Evolutionary conservation across 35 echinoderm and acorn worm genomes (phyloP), one percentile per base, ranked within the genome.

Genomic region (Strongylocentrotus purpuratus): DNA sequence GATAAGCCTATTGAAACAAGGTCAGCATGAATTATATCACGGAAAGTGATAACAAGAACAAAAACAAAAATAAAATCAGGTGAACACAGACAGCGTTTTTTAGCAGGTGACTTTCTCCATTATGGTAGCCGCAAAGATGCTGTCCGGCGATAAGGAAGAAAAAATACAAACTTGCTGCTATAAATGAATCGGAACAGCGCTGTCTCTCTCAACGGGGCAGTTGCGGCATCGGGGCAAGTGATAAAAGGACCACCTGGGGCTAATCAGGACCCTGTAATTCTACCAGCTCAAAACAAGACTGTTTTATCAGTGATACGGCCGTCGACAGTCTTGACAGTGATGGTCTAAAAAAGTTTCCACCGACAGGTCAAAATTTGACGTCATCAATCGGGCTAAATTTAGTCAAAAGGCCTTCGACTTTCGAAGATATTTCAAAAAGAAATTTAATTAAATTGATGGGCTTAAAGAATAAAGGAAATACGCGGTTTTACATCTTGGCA

Each of bases 51-150:
- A 78, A 78, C 9, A 78, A 78, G 22, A 78, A n/a, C 22, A 78
- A n/a, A 20, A 78, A 78, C 22, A 78, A 78, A 78, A 78, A 78
- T 4, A 78, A 78, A 78, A 78, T 8, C 65, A 78, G 11, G 11
- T 11, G 50, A 55, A 78, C 65, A 18, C 20, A 78, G 65, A 78
- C 20, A 8, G 22, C 25, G 20, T 31, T 78, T 55, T 78, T 78
- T 28, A 78, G 65, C 20, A 22, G 35, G 25, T 78, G 7, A 28
- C 25, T 78, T 78, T 78, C 65, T 78, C 31, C 45, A 15, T 89
- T 89, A 89, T 89, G 87, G 87, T 89, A 89, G 87, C 87, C 45
- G 87, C 17, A 46, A 89, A 89, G 87, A 78, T 78, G 65, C 20
- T 28, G 50, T 8, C 7, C 0, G 65, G 65, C 65, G 65, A 78